Percentiles rank a stretch among this genome's conserved stretches.
These are phyloP conservation scores for Eufriesea mexicana DNA, from an alignment of 1,140 invertebrate species.

Conservation along the genomic window DNA sequence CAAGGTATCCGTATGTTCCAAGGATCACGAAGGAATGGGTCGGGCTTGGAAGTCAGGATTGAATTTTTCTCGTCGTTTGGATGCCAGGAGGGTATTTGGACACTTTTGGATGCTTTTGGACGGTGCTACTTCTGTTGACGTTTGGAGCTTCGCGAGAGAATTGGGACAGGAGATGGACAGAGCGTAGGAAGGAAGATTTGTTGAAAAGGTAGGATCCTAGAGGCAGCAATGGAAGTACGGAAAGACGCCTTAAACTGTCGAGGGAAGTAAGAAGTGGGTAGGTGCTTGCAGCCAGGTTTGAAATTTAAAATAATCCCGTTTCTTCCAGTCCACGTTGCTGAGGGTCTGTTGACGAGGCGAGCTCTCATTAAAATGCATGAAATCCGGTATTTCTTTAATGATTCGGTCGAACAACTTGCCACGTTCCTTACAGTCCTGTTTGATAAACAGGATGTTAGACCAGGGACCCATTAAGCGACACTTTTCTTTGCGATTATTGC, in stretches of 20 bases:
- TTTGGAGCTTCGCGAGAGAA: too few species aligned
- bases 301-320: conserved; percentile 19
- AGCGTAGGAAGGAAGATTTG: too few species aligned
- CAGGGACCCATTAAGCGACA: not conserved
- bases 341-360: not conserved
- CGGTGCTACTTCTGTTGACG: too few species aligned
- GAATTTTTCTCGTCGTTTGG: too few species aligned
- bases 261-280: not conserved
- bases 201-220: not conserved
- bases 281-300: not conserved
- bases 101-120: too few species aligned
- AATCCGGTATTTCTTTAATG: not conserved
- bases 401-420: not conserved
- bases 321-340: not conserved
- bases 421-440: not conserved
- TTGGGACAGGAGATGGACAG: too few species aligned
- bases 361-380: conserved; percentile 28
- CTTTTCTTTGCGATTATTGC: not conserved
- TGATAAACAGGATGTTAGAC: not conserved
- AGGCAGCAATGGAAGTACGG: not conserved
- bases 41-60: too few species aligned
- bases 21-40: too few species aligned
- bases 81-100: too few species aligned
- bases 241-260: not conserved
- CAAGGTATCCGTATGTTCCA: too few species aligned